phyloP scores from a whole-genome alignment of 2,888 invertebrate species.

The Malthinus seriepunctatus region DNA sequence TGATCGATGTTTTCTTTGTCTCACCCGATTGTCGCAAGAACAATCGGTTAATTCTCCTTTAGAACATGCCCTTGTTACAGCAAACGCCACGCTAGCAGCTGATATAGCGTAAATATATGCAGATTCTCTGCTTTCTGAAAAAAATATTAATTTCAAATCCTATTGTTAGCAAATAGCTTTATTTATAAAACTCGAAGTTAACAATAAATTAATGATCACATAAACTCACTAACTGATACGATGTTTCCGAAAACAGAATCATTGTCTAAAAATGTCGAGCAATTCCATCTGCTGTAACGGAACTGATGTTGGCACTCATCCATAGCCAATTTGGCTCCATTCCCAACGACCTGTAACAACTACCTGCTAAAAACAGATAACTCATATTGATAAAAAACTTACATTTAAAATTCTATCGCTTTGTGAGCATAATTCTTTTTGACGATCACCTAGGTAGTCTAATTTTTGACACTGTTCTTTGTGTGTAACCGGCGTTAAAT shows the following conservation, averaged over 20 bases:
- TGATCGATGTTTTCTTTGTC: constrained; percentile 68
- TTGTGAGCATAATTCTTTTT: constrained; percentile 74
- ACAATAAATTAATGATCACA: constrained; percentile 27
- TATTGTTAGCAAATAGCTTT: constrained; percentile 9
- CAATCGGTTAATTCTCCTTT: constrained; percentile 86
- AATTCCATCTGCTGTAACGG: constrained; percentile 86
- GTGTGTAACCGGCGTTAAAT: constrained; percentile 54
- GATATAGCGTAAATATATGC: constrained; percentile 89
- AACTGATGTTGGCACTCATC: constrained; percentile 92
- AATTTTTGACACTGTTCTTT: constrained; percentile 72
- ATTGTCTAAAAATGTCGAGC: constrained; percentile 75
- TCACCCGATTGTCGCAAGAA: constrained; percentile 82
- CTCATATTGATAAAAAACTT: constrained; percentile 38
- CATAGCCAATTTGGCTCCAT: constrained; percentile 82
- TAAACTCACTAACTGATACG: constrained; percentile 76
- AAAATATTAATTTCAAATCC: no score
- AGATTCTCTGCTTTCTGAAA: constrained; percentile 83
- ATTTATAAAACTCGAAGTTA: not conserved
- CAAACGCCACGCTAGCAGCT: constrained; percentile 87
- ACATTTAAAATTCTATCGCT: constrained; percentile 74
- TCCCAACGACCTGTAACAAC: constrained; percentile 71
- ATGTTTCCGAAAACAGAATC: constrained; percentile 81
- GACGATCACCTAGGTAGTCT: constrained; percentile 71
- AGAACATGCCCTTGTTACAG: constrained; percentile 85
- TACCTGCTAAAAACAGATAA: constrained; percentile 7